phyloP scores from a whole-genome alignment of 2,113 vertebrate species.

The Menidia beryllina region DNA sequence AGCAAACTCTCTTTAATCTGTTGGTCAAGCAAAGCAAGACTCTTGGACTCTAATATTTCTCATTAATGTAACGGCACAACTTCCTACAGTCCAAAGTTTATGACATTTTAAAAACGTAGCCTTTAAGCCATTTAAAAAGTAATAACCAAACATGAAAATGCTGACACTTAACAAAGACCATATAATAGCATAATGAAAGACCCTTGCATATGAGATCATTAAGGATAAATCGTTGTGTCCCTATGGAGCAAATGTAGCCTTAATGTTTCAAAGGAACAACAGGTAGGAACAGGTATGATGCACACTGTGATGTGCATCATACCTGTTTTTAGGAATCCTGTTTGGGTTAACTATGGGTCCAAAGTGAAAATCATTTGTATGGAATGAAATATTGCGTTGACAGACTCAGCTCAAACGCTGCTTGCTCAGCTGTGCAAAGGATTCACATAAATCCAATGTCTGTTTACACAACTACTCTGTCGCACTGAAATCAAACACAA shows the following conservation, averaged over 20 bases:
- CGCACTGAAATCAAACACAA: slow-evolving; percentile 73
- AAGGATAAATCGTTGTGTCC: slow-evolving; percentile 35
- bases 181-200: slow-evolving; percentile 30
- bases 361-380: slow-evolving; percentile 20
- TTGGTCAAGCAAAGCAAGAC: too few species aligned
- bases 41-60: neutral
- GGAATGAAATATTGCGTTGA: slow-evolving; percentile 62
- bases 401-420: slow-evolving; percentile 56
- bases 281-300: slow-evolving; percentile 45
- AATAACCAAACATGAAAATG: neutral
- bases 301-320: slow-evolving; percentile 10
- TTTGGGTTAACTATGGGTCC: slow-evolving; percentile 29
- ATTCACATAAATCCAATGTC: slow-evolving; percentile 57
- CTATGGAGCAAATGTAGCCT: slow-evolving; percentile 42
- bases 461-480: slow-evolving; percentile 71
- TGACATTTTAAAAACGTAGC: neutral
- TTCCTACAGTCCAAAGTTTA: neutral
- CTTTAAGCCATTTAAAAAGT: neutral
- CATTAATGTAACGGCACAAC: neutral
- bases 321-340: slow-evolving; percentile 24
- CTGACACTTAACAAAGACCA: neutral
- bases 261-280: slow-evolving; percentile 40
- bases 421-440: slow-evolving; percentile 71
- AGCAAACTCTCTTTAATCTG: too few species aligned
- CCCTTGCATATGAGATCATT: slow-evolving; percentile 49